Conservation (phyloP, 2,888 invertebrate genomes). For the Anthoptus insignis region DNA sequence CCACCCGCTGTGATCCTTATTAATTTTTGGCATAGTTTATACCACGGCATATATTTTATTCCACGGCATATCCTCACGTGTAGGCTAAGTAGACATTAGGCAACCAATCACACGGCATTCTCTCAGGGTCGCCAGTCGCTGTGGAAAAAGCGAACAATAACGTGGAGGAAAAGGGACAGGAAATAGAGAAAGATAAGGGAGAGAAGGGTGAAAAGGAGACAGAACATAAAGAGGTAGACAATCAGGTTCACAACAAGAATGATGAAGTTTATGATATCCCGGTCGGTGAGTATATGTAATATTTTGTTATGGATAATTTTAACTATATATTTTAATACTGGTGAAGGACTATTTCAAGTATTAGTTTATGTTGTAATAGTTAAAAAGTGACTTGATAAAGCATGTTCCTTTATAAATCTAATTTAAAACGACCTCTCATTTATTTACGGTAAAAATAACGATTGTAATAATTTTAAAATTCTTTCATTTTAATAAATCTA, state of each 20-base stretch:
- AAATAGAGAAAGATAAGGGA: slow-evolving; percentile 55
- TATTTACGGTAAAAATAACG: neutral
- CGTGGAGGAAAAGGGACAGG: slow-evolving; percentile 64
- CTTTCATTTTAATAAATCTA: neutral
- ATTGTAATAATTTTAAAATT: neutral
- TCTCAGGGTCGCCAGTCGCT: slow-evolving; percentile 74
- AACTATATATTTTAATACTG: too few species aligned
- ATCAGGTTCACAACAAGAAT: slow-evolving; percentile 63
- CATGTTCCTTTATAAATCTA: neutral
- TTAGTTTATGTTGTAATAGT: neutral
- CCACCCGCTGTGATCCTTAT: neutral
- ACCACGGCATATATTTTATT: slow-evolving; percentile 14
- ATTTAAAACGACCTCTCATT: too few species aligned
- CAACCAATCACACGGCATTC: slow-evolving; percentile 56
- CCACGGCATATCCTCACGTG: slow-evolving; percentile 13
- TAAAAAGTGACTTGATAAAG: neutral
- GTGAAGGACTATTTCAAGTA: too few species aligned
- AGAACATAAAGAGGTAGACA: slow-evolving; percentile 64
- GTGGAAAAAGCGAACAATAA: slow-evolving; percentile 71
- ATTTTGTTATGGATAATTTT: neutral
- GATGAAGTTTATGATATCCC: slow-evolving; percentile 83
- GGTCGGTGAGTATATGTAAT: slow-evolving; percentile 69
- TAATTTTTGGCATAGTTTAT: too few species aligned
- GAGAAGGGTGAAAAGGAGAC: slow-evolving; percentile 58
- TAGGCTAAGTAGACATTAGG: slow-evolving; percentile 46